Conservation (phyloP, 2,113 vertebrate species). For the Hoplias malabaricus region DNA sequence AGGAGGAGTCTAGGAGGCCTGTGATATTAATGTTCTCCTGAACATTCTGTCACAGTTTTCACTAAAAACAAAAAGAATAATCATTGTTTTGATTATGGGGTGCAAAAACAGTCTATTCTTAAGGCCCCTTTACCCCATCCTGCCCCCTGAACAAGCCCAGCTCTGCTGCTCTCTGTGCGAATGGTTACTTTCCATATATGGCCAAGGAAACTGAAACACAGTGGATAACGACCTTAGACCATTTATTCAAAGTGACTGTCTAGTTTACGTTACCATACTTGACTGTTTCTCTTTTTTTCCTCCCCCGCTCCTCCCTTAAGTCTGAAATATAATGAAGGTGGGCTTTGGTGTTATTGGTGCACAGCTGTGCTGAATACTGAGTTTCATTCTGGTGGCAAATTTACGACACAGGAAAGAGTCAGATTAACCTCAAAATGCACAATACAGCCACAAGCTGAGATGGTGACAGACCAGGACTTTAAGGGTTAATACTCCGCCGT, state of each 20-base stretch:
- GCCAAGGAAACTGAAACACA: slow-evolving; percentile 68
- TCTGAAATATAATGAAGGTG: slow-evolving; percentile 40
- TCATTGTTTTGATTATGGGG: slow-evolving; percentile 67
- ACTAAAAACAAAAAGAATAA: slow-evolving; percentile 54
- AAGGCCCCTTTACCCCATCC: too few relatives aligned
- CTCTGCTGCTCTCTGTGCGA: slow-evolving; percentile 57
- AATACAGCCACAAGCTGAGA: slow-evolving; percentile 9
- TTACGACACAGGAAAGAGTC: slow-evolving; percentile 29
- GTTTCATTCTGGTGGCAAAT: slow-evolving; percentile 25
- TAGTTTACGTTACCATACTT: slow-evolving; percentile 64
- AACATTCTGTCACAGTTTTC: slow-evolving; percentile 60
- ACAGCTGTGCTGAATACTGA: slow-evolving; percentile 56
- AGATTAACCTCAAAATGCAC: slow-evolving; percentile 18
- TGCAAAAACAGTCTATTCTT: slow-evolving; percentile 66
- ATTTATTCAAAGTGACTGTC: slow-evolving; percentile 64
- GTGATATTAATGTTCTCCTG: slow-evolving; percentile 61
- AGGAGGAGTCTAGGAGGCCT: slow-evolving; percentile 68
- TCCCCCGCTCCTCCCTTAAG: too few relatives aligned
- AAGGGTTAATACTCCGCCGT: slow-evolving; percentile 8
- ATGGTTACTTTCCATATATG: slow-evolving; percentile 70
- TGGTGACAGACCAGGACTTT: not conserved
- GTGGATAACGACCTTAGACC: slow-evolving; percentile 65
- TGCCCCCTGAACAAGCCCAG: slow-evolving; percentile 42
- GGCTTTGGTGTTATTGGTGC: slow-evolving; percentile 23
- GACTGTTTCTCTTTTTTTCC: slow-evolving; percentile 54